phyloP scores from a whole-genome alignment of 2,113 vertebrate species.

The Varanus komodoensis region DNA sequence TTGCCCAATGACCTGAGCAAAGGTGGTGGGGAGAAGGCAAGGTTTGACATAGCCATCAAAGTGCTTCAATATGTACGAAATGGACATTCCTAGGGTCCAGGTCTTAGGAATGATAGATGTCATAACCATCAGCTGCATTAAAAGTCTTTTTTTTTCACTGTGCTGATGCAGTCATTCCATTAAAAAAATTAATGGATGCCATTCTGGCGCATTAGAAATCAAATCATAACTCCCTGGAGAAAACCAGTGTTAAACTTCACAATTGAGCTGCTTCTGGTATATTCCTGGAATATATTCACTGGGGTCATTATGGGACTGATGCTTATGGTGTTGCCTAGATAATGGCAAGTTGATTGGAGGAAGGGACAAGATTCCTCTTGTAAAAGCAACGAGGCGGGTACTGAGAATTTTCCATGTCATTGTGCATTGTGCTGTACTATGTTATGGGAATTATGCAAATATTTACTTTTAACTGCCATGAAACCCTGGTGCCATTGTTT shows the following conservation, averaged over 20 bases:
- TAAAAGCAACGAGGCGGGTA: conserved; percentile 39
- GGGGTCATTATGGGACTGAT: background rate
- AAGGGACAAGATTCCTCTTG: conserved; percentile 8
- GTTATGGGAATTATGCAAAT: conserved; percentile 38
- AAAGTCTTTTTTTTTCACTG: conserved; percentile 20
- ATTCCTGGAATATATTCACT: background rate
- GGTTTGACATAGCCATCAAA: no score
- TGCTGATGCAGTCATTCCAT: conserved; percentile 53
- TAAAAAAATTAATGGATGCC: conserved; percentile 40
- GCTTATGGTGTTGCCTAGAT: conserved; percentile 11
- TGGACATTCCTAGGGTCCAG: conserved; percentile 1
- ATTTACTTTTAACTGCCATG: conserved; percentile 51
- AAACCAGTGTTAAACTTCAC: conserved; percentile 43
- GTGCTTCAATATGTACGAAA: background rate
- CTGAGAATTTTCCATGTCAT: conserved; percentile 24
- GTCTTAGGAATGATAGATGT: background rate
- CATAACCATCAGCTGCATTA: conserved; percentile 25
- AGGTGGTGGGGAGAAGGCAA: no score
- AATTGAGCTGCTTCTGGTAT: conserved; percentile 44
- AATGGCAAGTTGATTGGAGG: conserved; percentile 34
- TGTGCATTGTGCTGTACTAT: background rate
- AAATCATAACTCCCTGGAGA: conserved; percentile 51
- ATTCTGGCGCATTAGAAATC: conserved; percentile 56
- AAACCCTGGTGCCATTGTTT: conserved; percentile 42
- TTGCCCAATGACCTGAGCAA: no score